These are phyloP conservation scores for Xiphophorus maculatus DNA, from an alignment of 2,113 vertebrate species.

Conservation along the genomic window DNA sequence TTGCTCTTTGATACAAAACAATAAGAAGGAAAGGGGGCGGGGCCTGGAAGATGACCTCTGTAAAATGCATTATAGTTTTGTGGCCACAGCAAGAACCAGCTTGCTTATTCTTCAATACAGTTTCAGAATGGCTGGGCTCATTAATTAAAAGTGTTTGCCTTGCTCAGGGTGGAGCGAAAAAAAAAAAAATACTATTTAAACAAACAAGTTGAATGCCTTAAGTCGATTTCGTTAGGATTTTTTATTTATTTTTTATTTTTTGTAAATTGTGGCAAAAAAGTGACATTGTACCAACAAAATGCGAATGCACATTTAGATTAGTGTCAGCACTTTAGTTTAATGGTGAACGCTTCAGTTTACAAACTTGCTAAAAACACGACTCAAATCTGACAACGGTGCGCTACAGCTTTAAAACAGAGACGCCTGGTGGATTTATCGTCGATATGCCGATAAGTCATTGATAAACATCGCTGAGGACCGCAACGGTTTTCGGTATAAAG, in stretches of 20 bases:
- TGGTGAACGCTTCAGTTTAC: slow-evolving; percentile 22
- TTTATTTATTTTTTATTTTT: neutral
- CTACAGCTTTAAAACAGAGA: slow-evolving; percentile 10
- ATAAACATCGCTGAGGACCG: slow-evolving; percentile 10
- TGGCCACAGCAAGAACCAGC: slow-evolving; percentile 95
- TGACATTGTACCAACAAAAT: neutral
- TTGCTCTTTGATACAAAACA: slow-evolving; percentile 81
- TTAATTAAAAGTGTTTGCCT: slow-evolving; percentile 17
- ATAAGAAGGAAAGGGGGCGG: slow-evolving; percentile 54
- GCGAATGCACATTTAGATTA: slow-evolving; percentile 2
- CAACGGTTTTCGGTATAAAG: slow-evolving; percentile 1
- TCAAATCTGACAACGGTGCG: slow-evolving; percentile 12
- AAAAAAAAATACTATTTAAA: slow-evolving; percentile 18
- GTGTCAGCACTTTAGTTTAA: slow-evolving; percentile 5
- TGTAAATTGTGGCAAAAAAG: neutral
- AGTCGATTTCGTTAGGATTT: slow-evolving; percentile 25
- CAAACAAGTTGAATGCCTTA: neutral
- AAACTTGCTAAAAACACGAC: slow-evolving; percentile 29
- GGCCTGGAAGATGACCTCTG: slow-evolving; percentile 53
- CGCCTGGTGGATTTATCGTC: neutral
- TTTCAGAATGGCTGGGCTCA: slow-evolving; percentile 36
- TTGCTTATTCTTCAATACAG: slow-evolving; percentile 80
- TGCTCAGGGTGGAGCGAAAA: slow-evolving; percentile 23
- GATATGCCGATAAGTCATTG: slow-evolving; percentile 11
- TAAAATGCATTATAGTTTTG: slow-evolving; percentile 51